Evolutionary conservation across 2,113 vertebrate genomes (phyloP), one percentile per base, ranked within the genome.

Genomic region (Petroica traversi): DNA sequence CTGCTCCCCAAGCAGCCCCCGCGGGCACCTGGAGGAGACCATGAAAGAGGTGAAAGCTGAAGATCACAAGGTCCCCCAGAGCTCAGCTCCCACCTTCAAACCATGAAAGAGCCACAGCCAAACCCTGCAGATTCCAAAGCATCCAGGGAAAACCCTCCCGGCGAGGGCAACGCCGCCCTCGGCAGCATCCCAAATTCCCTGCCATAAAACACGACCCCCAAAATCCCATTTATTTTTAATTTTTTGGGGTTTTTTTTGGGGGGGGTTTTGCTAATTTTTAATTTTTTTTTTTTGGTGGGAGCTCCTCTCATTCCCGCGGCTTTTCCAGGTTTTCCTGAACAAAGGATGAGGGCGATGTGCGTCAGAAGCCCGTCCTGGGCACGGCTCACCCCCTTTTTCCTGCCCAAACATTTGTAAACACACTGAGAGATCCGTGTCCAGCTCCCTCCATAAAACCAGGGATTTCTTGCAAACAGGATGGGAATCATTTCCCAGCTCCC

Each of bases 391-490:
- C 95, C 95, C 58, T 61, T 92, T 36, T 84, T 92, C 93, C 95
- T 93, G 89, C 46, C 0, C 81, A 68, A 93, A 78, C 82, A 92
- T 95, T 95, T 97, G 95, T 96, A 96, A 97, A 95, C 95, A 94
- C 24, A 11, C 2, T 0, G 69, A 91, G 95, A 58, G 51, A 41
- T 41, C 57, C 46, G 36, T 34, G 84, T 91, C 87, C 95, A 93
- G 80, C 29, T 83, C 51, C 93, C 94, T 95, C 24, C 93, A 33
- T 84, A 89, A 94, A 91, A 86, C 6, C 45, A 7, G 85, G 63
- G 45, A 31, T 93, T 92, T 76, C 82, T 95, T 85, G 84, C 86
- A 96, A 96, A 97, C 95, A 96, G 95, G 95, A 97, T 97, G 95
- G 92, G 78, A 94, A 96, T 73, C 93, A 85, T 92, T 94, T 97